Percentiles rank a stretch among this genome's conserved stretches.
phyloP scores from a whole-genome alignment of 1,140 invertebrate species.

The Scaptomyza montana region DNA sequence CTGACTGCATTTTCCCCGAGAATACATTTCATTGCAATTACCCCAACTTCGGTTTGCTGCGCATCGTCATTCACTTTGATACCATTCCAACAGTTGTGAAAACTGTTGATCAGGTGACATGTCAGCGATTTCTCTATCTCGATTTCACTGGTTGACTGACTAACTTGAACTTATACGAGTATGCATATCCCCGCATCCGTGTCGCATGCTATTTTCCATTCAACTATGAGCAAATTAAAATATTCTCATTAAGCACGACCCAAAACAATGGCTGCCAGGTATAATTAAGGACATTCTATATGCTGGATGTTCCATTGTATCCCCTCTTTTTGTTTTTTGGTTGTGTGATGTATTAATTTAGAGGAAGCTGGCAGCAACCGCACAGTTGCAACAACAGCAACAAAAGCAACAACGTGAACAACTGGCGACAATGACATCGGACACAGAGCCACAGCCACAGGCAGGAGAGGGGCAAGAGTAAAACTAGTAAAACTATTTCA shows the following conservation, averaged over 20 bases:
- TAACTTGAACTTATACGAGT: neutral
- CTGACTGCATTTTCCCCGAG: conserved; percentile 2
- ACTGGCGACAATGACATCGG: conserved; percentile 25
- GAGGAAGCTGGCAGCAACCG: conserved; percentile 46
- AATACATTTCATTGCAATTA: conserved; percentile 10
- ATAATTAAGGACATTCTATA: conserved; percentile 62
- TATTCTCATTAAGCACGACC: conserved; percentile 65
- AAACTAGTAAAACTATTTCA: conserved; percentile 70
- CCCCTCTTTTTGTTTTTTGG: conserved; percentile 23
- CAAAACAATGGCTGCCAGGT: conserved; percentile 56
- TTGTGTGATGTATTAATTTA: conserved; percentile 76
- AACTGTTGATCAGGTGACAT: conserved; percentile 58
- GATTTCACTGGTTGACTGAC: too few relatives aligned
- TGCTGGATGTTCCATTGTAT: conserved; percentile 19
- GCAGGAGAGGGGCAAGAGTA: neutral
- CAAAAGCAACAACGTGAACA: conserved; percentile 8
- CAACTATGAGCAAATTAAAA: conserved; percentile 51
- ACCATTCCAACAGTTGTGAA: conserved; percentile 42
- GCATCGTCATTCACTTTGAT: conserved; percentile 7
- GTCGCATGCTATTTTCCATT: conserved; percentile 1
- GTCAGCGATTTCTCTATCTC: conserved; percentile 15
- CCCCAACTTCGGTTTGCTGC: neutral
- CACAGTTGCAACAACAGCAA: conserved; percentile 11
- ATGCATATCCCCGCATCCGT: neutral
- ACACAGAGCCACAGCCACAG: conserved; percentile 6